These are phyloP conservation scores for Zelostemma sp. DNA, from an alignment of 1,140 invertebrate genomes.

Conservation along the genomic window DNA sequence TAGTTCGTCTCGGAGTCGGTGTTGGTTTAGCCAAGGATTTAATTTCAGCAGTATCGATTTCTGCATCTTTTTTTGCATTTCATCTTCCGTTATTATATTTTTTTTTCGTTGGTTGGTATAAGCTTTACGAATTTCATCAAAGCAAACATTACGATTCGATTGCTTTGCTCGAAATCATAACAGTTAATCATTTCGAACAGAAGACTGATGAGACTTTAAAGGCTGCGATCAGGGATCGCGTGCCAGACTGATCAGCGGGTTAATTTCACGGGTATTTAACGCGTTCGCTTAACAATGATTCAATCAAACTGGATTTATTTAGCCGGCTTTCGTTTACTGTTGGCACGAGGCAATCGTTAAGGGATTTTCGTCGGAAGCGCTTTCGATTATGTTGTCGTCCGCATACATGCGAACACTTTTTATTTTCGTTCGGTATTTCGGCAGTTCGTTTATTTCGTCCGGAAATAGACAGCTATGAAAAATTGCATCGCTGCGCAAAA, in stretches of 20 bases:
- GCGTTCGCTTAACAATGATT: slow-evolving; percentile 62
- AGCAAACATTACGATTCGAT: too few species aligned
- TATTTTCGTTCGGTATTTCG: too few species aligned
- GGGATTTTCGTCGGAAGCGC: slow-evolving; percentile 33
- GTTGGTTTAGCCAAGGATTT: slow-evolving; percentile 43
- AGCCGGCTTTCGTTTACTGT: slow-evolving; percentile 36
- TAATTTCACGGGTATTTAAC: slow-evolving; percentile 70
- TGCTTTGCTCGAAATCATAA: slow-evolving; percentile 6
- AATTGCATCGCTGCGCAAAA: too few species aligned
- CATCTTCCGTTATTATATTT: too few species aligned
- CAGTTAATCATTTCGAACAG: not conserved
- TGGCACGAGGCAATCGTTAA: slow-evolving; percentile 54
- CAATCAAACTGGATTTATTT: slow-evolving; percentile 64
- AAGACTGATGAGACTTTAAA: slow-evolving; percentile 56
- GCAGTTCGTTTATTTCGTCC: too few species aligned
- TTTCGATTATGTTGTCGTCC: slow-evolving; percentile 28
- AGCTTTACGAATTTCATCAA: too few species aligned
- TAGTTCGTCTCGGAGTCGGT: slow-evolving; percentile 11
- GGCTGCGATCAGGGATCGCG: slow-evolving; percentile 55
- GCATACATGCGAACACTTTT: slow-evolving; percentile 9
- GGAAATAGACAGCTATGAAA: too few species aligned
- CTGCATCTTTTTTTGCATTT: too few species aligned
- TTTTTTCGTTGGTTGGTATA: too few species aligned
- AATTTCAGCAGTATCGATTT: not conserved
- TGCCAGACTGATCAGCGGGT: slow-evolving; percentile 51